These are phyloP conservation scores for Tipula unca DNA, from an alignment of 2,888 invertebrate species.

Conservation along the genomic window DNA sequence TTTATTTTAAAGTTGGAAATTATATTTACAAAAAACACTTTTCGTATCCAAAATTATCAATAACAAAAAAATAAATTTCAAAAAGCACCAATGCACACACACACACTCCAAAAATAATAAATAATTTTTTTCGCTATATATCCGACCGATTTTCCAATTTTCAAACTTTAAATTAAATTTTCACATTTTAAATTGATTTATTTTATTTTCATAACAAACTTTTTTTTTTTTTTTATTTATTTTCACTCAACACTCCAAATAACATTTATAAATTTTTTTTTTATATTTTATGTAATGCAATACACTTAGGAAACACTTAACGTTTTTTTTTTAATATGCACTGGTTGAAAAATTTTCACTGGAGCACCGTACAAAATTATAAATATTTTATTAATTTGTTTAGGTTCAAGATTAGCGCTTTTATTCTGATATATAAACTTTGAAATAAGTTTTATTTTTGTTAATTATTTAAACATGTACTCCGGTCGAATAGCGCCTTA, in stretches of 20 bases:
- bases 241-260: not conserved
- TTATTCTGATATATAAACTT: not conserved
- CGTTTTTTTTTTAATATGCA: not conserved
- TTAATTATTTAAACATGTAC: not conserved
- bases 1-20: not conserved
- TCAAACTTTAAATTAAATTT: not conserved
- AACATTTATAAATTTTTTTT: not conserved
- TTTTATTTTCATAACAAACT: not conserved
- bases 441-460: not conserved
- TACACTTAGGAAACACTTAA: not conserved
- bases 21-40: not conserved
- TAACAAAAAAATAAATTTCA: not conserved
- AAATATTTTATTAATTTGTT: not conserved
- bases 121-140: not conserved
- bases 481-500: not conserved
- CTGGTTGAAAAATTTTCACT: not conserved
- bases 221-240: not conserved
- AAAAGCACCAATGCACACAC: not conserved
- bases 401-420: not conserved
- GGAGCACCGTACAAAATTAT: not conserved
- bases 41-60: not conserved
- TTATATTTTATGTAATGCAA: not conserved
- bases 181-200: not conserved
- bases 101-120: not conserved
- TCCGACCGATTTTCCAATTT: not conserved